phyloP scores from a whole-genome alignment of 1,140 invertebrate species.

The Temnothorax curvispinosus region DNA sequence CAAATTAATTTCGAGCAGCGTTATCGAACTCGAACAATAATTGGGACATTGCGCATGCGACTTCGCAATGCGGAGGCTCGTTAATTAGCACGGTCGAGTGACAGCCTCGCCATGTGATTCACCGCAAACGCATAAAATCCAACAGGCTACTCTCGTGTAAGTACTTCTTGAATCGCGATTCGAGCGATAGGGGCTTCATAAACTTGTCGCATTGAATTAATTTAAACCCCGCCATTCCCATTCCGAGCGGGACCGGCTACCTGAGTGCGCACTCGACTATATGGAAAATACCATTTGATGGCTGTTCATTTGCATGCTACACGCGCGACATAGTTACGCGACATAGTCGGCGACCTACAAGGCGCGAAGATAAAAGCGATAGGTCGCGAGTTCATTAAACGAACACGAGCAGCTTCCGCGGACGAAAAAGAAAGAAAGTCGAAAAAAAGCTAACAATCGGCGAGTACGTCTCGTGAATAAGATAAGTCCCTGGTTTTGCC shows the following conservation, averaged over 20 bases:
- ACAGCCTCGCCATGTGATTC: slow-evolving; percentile 16
- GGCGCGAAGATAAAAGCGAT: slow-evolving; percentile 59
- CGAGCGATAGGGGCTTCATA: slow-evolving; percentile 45
- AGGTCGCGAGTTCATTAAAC: slow-evolving; percentile 56
- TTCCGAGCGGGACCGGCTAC: neutral
- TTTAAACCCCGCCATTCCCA: slow-evolving; percentile 30
- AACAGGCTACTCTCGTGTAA: neutral
- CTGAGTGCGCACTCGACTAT: slow-evolving; percentile 13
- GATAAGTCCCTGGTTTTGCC: slow-evolving; percentile 2
- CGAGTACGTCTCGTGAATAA: slow-evolving; percentile 20
- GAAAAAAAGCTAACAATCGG: neutral
- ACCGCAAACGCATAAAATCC: slow-evolving; percentile 20
- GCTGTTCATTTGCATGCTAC: slow-evolving; percentile 60
- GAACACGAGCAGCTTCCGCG: slow-evolving; percentile 42
- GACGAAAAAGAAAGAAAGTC: neutral
- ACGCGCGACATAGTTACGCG: slow-evolving; percentile 59
- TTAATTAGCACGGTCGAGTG: slow-evolving; percentile 13
- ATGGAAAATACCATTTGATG: slow-evolving; percentile 47
- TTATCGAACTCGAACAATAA: slow-evolving; percentile 26
- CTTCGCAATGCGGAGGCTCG: neutral
- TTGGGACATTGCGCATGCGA: slow-evolving; percentile 50
- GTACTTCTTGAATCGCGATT: slow-evolving; percentile 33
- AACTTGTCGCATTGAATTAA: slow-evolving; percentile 57
- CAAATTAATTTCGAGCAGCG: slow-evolving; percentile 17
- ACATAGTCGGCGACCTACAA: slow-evolving; percentile 29